Percentiles rank a stretch among this genome's conserved stretches.
These are phyloP conservation scores for Peromyscus attwateri DNA, from an alignment of 2,797 vertebrate genomes.

Conservation along the genomic window DNA sequence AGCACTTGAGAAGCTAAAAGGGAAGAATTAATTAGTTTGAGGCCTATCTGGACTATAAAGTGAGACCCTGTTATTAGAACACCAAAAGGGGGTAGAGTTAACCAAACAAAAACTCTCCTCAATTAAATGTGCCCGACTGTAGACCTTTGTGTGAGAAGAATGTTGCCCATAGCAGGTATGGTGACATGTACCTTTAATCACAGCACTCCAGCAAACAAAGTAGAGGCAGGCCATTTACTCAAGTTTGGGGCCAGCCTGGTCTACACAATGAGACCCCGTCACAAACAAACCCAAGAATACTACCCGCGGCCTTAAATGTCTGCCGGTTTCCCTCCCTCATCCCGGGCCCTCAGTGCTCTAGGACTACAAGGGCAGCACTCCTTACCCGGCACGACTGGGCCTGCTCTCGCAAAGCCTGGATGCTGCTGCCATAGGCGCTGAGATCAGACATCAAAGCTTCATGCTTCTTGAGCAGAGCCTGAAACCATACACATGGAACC, in stretches of 20 bases:
- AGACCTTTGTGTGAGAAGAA: not conserved
- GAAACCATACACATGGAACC: conserved; percentile 50
- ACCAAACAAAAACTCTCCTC: not conserved
- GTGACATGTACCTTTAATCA: not conserved
- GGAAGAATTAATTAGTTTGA: not conserved
- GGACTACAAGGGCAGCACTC: fast-evolving
- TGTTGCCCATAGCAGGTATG: not conserved
- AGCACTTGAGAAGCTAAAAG: not conserved
- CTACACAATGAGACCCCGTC: not conserved
- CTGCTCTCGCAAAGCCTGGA: conserved; percentile 95
- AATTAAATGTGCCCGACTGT: not conserved
- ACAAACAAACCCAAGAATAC: not conserved
- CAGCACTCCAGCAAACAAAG: not conserved
- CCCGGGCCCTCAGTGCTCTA: too few species aligned
- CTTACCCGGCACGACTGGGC: conserved; percentile 97
- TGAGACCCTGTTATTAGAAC: not conserved
- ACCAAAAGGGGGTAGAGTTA: not conserved
- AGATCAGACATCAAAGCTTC: conserved; percentile 99
- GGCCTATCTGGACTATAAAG: not conserved
- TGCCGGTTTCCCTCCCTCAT: not conserved
- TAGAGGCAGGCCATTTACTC: not conserved
- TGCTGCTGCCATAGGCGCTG: conserved; percentile 98
- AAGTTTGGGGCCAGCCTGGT: not conserved
- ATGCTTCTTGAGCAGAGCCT: conserved; percentile 99
- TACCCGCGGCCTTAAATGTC: fast-evolving